A percentile compares a stretch with the other conserved stretches of the same genome.
phyloP scores from a whole-genome alignment of 2,797 vertebrate genomes.

The Champsocephalus esox region DNA sequence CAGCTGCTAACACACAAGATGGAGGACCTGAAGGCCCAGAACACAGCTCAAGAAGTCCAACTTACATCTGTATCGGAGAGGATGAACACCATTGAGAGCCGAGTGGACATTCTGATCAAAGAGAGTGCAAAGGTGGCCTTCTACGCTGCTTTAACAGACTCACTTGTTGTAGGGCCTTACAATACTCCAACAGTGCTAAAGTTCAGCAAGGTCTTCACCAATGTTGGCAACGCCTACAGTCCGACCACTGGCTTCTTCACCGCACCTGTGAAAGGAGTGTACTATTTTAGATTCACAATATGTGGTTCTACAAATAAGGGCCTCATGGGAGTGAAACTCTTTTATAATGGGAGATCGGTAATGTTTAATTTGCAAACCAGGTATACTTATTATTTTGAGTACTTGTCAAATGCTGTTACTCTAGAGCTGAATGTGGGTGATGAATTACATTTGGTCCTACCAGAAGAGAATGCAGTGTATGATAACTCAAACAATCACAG shows the following conservation, averaged over 20 bases:
- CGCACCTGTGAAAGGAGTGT: slow-evolving; percentile 10
- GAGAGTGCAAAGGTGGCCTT: background rate
- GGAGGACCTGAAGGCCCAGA: background rate
- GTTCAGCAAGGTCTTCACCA: slow-evolving; percentile 16
- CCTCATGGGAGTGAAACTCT: background rate
- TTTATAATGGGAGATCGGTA: background rate
- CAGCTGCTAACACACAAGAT: background rate
- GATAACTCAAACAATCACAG: slow-evolving; percentile 1
- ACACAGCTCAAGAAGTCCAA: background rate
- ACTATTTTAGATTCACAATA: slow-evolving; percentile 11
- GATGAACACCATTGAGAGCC: background rate
- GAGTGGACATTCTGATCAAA: background rate
- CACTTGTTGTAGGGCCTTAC: background rate
- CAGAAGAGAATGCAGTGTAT: background rate
- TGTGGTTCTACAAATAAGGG: background rate
- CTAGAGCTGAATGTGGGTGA: background rate
- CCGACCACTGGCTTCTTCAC: slow-evolving; percentile 22
- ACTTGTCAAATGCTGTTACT: slow-evolving; percentile 10
- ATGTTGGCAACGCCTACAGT: background rate
- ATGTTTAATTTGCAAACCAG: background rate
- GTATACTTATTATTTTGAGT: fast-evolving
- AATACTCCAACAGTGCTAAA: slow-evolving; percentile 1
- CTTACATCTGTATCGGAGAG: background rate
- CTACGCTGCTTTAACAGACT: background rate
- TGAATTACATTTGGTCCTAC: slow-evolving; percentile 12